Evolutionary conservation across 2,888 invertebrate genomes (phyloP).

Genomic region (Cylindroiulus punctatus): DNA sequence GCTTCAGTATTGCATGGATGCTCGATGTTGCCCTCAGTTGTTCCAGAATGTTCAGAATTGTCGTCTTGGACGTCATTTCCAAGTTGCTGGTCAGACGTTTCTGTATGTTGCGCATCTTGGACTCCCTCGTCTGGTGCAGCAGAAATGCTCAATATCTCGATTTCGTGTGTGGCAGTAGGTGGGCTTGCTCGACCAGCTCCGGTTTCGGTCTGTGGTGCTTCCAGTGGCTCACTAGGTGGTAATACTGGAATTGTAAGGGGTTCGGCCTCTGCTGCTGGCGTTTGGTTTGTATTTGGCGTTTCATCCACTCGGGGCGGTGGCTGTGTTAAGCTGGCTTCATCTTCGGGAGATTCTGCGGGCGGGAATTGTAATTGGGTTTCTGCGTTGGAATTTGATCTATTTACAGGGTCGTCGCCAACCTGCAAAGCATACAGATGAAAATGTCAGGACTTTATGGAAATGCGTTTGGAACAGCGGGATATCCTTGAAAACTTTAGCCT

Average conservation of each 20-base stretch:
- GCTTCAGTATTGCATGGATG: not conserved
- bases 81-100: not conserved
- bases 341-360: not conserved
- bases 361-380: not conserved
- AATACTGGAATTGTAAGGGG: conserved; percentile 2
- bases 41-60: not conserved
- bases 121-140: not conserved
- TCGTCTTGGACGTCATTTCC: not conserved
- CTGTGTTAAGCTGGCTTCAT: not conserved
- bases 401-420: not conserved
- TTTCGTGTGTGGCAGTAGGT: not conserved
- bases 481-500: not conserved
- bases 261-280: not conserved
- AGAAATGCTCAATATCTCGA: not conserved
- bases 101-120: not conserved
- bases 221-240: not conserved
- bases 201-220: not conserved
- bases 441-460: not conserved
- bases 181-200: not conserved
- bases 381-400: not conserved
- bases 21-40: not conserved
- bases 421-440: not conserved
- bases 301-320: not conserved
- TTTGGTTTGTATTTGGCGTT: not conserved
- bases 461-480: not conserved